Evolutionary conservation across 2,888 invertebrate genomes (phyloP).

Genomic region (Hirtodrosophila alboralis): DNA sequence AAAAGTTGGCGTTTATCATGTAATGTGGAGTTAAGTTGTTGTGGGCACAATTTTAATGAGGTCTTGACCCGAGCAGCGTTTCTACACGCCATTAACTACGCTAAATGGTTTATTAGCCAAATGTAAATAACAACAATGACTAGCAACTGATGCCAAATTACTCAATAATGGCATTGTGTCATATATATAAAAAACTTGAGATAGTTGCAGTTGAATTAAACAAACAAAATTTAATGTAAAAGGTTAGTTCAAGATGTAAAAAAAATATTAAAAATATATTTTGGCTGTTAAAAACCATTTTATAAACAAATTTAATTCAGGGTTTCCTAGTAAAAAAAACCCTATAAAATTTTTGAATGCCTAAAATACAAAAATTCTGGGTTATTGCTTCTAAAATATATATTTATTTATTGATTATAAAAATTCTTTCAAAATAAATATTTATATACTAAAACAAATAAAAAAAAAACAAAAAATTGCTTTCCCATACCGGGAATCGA

Average conservation of each 20-base stretch:
- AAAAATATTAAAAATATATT: too few species aligned
- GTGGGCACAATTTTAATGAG: constrained; percentile 41
- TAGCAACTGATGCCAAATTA: constrained; percentile 23
- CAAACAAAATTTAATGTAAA: too few species aligned
- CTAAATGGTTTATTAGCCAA: constrained; percentile 71
- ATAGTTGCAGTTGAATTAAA: constrained; percentile 9
- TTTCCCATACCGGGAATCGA: constrained; percentile 96
- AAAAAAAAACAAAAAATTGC: constrained; percentile 2
- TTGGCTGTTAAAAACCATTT: too few species aligned
- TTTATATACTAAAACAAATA: background rate
- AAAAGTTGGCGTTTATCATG: constrained; percentile 2
- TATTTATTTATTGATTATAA: background rate
- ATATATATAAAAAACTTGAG: constrained; percentile 12
- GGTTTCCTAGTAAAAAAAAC: too few species aligned
- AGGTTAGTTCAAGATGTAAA: too few species aligned
- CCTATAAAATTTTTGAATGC: too few species aligned
- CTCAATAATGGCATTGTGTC: constrained; percentile 40
- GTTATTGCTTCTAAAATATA: too few species aligned
- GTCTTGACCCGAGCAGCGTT: constrained; percentile 63
- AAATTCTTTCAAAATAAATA: background rate
- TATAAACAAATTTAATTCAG: too few species aligned
- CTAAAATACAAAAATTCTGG: too few species aligned
- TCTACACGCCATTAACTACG: constrained; percentile 73
- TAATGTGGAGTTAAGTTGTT: constrained; percentile 14
- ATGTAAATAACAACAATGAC: constrained; percentile 39